phyloP scores from a whole-genome alignment of 2,888 invertebrate species.

The Lucinisca nassula region DNA sequence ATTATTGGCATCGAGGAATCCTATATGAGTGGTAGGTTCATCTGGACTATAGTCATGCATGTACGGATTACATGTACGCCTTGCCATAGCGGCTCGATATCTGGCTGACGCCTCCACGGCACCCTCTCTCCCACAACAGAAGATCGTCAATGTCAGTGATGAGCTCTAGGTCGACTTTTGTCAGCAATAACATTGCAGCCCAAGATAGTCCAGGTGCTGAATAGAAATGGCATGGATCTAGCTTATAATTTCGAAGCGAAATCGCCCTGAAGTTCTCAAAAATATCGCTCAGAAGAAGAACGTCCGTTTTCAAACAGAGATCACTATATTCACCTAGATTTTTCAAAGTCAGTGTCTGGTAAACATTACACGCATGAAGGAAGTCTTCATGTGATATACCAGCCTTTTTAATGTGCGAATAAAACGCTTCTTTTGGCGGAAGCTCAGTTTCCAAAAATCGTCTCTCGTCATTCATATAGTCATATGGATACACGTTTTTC shows the following conservation, averaged over 20 bases:
- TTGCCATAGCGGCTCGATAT: slow-evolving; percentile 42
- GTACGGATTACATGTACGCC: too few species aligned
- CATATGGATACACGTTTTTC: slow-evolving; percentile 32
- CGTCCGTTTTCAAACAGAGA: slow-evolving; percentile 45
- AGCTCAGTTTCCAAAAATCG: background rate
- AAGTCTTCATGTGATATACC: background rate
- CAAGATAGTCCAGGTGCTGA: slow-evolving; percentile 52
- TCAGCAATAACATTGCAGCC: slow-evolving; percentile 31
- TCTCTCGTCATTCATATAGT: slow-evolving; percentile 23
- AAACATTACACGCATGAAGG: slow-evolving; percentile 28
- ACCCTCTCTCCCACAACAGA: slow-evolving; percentile 30
- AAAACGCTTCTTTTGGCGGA: background rate
- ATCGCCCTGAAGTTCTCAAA: slow-evolving; percentile 47
- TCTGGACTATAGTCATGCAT: too few species aligned
- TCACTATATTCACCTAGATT: slow-evolving; percentile 46
- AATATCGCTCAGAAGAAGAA: slow-evolving; percentile 37
- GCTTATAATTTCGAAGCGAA: slow-evolving; percentile 32
- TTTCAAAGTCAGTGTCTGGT: slow-evolving; percentile 8
- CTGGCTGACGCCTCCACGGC: slow-evolving; percentile 46
- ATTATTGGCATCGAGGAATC: too few species aligned
- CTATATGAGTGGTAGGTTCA: too few species aligned
- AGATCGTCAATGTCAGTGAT: slow-evolving; percentile 50
- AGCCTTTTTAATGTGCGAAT: background rate
- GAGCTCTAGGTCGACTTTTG: slow-evolving; percentile 51
- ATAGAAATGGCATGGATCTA: slow-evolving; percentile 57